phyloP scores from a whole-genome alignment of 2,797 vertebrate species.

The Moxostoma hubbsi region DNA sequence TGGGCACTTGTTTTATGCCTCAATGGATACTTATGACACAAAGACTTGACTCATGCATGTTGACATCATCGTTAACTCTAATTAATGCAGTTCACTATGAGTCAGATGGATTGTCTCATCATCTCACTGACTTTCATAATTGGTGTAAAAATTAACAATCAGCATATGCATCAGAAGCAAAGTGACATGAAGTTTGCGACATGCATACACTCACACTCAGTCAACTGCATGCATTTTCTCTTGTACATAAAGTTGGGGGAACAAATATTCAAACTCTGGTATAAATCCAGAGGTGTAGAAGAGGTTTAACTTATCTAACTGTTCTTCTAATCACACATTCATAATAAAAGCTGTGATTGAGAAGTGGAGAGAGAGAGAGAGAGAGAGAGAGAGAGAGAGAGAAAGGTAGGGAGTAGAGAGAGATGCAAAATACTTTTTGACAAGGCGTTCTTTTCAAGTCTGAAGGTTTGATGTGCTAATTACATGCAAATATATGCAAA shows the following conservation, averaged over 20 bases:
- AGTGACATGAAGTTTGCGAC: constrained; percentile 21
- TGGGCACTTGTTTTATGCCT: constrained; percentile 48
- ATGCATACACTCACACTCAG: neutral
- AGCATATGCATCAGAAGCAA: constrained; percentile 28
- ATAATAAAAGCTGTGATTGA: constrained; percentile 41
- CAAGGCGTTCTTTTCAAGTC: constrained; percentile 83
- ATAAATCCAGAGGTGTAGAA: constrained; percentile 48
- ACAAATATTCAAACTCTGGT: constrained; percentile 29
- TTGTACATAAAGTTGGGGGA: constrained; percentile 26
- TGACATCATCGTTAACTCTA: constrained; percentile 56
- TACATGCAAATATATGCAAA: constrained; percentile 83
- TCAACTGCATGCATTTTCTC: neutral
- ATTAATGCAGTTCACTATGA: constrained; percentile 56
- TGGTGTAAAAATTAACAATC: constrained; percentile 59
- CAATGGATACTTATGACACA: constrained; percentile 42
- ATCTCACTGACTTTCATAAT: constrained; percentile 52
- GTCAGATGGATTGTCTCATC: constrained; percentile 59
- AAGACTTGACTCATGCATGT: constrained; percentile 51
- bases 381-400: constrained; percentile 45
- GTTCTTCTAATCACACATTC: constrained; percentile 70
- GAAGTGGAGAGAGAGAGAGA: constrained; percentile 41
- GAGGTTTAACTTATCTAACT: constrained; percentile 74
- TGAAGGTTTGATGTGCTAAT: constrained; percentile 85
- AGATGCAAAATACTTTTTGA: constrained; percentile 71
- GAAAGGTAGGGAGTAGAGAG: constrained; percentile 68